phyloP scores from a whole-genome alignment of 2,888 invertebrate species.

The Volucella bombylans region DNA sequence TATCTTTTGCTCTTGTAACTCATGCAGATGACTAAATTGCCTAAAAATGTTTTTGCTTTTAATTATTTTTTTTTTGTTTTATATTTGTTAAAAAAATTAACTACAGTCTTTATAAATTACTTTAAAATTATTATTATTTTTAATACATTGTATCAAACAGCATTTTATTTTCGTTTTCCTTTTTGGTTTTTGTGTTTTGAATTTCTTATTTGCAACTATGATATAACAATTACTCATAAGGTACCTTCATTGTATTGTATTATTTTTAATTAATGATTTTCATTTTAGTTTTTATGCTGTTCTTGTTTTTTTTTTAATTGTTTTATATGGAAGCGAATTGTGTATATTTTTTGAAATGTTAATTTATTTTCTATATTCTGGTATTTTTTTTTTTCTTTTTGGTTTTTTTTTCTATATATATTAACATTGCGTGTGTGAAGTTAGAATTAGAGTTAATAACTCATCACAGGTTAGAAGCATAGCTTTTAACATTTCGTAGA shows the following conservation, averaged over 20 bases:
- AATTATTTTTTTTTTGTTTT: conserved; percentile 32
- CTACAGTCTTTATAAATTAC: conserved; percentile 72
- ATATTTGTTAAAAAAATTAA: conserved; percentile 73
- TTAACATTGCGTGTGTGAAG: conserved; percentile 64
- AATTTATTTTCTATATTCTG: conserved; percentile 32
- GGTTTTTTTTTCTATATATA: conserved; percentile 22
- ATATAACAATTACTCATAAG: conserved; percentile 39
- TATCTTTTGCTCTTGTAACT: conserved; percentile 15
- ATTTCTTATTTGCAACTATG: conserved; percentile 51
- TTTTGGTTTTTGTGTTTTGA: neutral
- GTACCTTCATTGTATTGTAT: conserved; percentile 41
- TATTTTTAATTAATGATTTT: conserved; percentile 1
- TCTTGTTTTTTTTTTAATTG: conserved; percentile 28
- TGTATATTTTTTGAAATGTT: conserved; percentile 65
- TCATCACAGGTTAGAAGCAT: conserved; percentile 74
- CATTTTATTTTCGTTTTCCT: conserved; percentile 43
- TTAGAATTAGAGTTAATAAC: conserved; percentile 64
- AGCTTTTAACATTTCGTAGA: conserved; percentile 68
- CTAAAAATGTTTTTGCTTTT: conserved; percentile 42
- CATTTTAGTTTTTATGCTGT: conserved; percentile 28
- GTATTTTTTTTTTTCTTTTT: conserved; percentile 9
- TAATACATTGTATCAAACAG: conserved; percentile 71
- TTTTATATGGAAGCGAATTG: conserved; percentile 68
- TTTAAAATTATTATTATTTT: conserved; percentile 61
- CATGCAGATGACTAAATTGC: conserved; percentile 42